These are phyloP conservation scores for Porites lutea DNA, from an alignment of 64 coral and sea anemone genomes.

Conservation along the genomic window DNA sequence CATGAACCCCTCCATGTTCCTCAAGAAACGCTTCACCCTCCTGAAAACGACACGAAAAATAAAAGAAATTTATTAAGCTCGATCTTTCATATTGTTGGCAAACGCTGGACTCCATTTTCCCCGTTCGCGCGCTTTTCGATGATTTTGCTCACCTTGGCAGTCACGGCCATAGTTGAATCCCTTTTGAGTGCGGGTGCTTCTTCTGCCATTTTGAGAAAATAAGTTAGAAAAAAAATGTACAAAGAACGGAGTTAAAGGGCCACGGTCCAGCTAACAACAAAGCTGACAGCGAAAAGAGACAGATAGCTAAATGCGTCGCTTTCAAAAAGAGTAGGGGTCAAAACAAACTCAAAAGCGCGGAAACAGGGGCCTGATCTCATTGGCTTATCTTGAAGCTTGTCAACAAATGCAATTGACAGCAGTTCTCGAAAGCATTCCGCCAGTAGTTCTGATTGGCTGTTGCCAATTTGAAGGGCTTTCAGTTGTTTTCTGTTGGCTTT, in stretches of 20 bases:
- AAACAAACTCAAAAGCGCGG: constrained; percentile 72
- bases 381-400: constrained; percentile 42
- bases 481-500: constrained; percentile 15
- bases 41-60: constrained; percentile 34
- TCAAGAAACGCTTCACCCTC: constrained; percentile 75
- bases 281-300: constrained; percentile 48
- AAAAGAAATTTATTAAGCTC: background rate
- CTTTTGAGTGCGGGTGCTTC: constrained; percentile 79
- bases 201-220: constrained; percentile 75
- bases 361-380: constrained; percentile 35
- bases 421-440: too few relatives aligned
- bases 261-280: background rate
- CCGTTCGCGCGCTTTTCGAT: constrained; percentile 20
- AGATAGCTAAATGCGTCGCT: constrained; percentile 68
- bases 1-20: constrained; percentile 56
- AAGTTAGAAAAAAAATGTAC: constrained; percentile 14
- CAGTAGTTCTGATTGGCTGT: constrained; percentile 9
- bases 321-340: constrained; percentile 30
- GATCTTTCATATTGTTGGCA: background rate
- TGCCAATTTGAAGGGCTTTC: constrained; percentile 14
- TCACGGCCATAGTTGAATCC: constrained; percentile 88
- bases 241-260: constrained; percentile 28
- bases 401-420: constrained; percentile 12
- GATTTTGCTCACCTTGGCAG: constrained; percentile 79
- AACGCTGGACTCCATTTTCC: background rate